Base-by-base conservation (phyloP, 1,140 invertebrate genomes). In the Trichonephila clavata region DNA sequence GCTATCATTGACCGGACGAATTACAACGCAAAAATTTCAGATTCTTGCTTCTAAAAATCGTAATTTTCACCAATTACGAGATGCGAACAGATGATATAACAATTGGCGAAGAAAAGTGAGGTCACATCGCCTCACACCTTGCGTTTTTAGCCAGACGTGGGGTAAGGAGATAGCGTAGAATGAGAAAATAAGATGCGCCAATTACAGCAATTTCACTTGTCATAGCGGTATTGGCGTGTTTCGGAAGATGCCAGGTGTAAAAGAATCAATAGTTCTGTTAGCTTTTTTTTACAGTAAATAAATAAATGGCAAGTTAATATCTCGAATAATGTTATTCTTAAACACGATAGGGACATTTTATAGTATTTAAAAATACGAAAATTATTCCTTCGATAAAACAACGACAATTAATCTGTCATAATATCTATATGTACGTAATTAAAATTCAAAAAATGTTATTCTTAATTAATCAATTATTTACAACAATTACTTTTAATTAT, bases 21-120 rank as follows among this genome's bases (percentile, higher is more conserved):
- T 39, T 63, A 61, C 60, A 61, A 60, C 84, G n/a, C n/a, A 50
- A 61, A 65, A 27, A 4, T 16, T n/a, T 39, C 14, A 24, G 14
- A 77, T 71, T 71, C 43, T 60, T 39, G 18, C 27, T 83, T 1
- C 16, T 20, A 10, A 63, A 86, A 27, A 27, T 57, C 60, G 84
- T 86, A 86, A 86, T 86, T 10, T 18, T 63, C 27, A 27, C 59
- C 60, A 65, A 86, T 86, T 86, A 86, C 27, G 27, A 32, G 71
- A 77, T 77, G 71, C 24, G 24, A 77, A 5, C 71, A 77, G 71
- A 24, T 39, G 71, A 32, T 77, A 77, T 16, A 39, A 63, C 61
- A 21, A 63, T 63, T 63, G 61, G 61, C 4, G 61, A 6, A 63
- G 21, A 21, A 63, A 21, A 63, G 16, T 63, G 21, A 18, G 16